These are phyloP conservation scores for Laodelphax striatellus DNA, from an alignment of 1,140 invertebrate genomes.

Conservation along the genomic window DNA sequence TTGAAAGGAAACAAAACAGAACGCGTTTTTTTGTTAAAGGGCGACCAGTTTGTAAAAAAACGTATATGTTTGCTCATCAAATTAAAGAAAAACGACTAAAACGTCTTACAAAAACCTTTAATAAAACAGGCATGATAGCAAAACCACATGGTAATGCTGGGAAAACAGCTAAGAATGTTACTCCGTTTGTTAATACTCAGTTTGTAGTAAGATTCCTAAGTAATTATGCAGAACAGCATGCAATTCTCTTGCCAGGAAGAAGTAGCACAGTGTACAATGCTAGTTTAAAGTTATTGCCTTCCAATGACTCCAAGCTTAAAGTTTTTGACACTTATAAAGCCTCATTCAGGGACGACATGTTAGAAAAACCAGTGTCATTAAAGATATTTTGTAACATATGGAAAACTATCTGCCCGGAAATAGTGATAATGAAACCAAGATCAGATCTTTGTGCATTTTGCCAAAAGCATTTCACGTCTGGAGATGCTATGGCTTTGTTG, in stretches of 20 bases:
- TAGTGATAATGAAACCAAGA: slow-evolving; percentile 5
- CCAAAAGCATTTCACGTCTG: neutral
- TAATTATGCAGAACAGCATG: slow-evolving; percentile 5
- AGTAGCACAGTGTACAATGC: slow-evolving; percentile 1
- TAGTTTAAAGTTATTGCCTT: neutral
- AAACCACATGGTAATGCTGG: no score
- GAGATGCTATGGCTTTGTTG: no score
- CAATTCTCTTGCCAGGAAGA: neutral
- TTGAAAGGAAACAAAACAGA: no score
- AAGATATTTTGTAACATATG: slow-evolving; percentile 3
- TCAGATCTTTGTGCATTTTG: slow-evolving; percentile 1
- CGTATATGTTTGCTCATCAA: no score
- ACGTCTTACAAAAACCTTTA: no score
- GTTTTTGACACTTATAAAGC: neutral
- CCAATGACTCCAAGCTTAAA: slow-evolving; percentile 1
- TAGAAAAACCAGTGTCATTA: neutral
- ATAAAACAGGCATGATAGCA: no score
- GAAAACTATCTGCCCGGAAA: neutral
- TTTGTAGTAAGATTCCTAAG: neutral
- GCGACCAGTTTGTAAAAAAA: no score
- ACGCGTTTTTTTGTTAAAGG: no score
- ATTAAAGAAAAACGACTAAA: no score
- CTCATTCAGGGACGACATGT: neutral
- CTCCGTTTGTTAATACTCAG: no score
- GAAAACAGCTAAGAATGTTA: no score